Evolutionary conservation across 2,888 invertebrate genomes (phyloP), one percentile per base, ranked within the genome.

Genomic region (Shargacucullia verbasci): DNA sequence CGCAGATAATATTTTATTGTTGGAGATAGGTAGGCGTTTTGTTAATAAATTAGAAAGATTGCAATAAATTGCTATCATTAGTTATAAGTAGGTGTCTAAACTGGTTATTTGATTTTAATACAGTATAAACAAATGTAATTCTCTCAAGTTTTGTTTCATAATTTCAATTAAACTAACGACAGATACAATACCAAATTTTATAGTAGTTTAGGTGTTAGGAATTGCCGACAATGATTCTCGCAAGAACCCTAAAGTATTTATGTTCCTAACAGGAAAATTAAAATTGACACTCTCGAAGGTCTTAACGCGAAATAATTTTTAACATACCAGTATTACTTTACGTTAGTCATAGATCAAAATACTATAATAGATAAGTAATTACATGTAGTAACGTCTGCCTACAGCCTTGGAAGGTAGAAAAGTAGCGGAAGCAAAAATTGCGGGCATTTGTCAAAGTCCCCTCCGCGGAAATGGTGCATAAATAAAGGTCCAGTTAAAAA

Each of bases 391-490:
- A 70, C 13, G 44, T 68, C 69, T 59, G 52, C 44, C 50, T 43
- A 60, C 59, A 38, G 29, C 5, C 7, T 7, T 29, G 46, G 43
- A 58, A 73, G 76, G 78, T 78, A 79, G 74, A 70, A 73, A 80
- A 76, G 69, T 79, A 71, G 78, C 82, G 87, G 86, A 87, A 85
- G 86, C 87, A 85, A 89, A 91, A 90, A 91, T 90, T 90, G 89
- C 86, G 76, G 80, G 81, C 90, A 89, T 92, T 91, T 90, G 90
- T 92, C 92, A 92, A 91, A 91, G 91, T 91, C 90, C 85, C 83
- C 87, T 80, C 85, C 71, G 81, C 89, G 91, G 92, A 92, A 91
- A 89, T 88, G 87, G 87, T 84, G 89, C 91, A 91, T 92, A 92
- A 92, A 92, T 91, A 91, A 92, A 86, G 67, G 89, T 85, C 87